phyloP scores from a whole-genome alignment of 2,113 vertebrate genomes.

The Lasiurus borealis region DNA sequence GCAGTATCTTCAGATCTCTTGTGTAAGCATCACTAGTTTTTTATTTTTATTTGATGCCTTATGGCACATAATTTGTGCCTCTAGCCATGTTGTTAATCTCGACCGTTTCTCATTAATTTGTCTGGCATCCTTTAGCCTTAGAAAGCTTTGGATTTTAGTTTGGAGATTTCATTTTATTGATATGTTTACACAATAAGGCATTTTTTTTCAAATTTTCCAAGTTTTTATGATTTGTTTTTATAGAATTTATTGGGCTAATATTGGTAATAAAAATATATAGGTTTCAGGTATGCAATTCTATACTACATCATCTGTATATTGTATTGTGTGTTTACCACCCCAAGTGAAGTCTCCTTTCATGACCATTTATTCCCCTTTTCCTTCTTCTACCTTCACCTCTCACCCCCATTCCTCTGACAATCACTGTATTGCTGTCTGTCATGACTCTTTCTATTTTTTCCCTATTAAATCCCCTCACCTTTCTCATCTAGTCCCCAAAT shows the following conservation, averaged over 20 bases:
- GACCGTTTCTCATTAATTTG: not conserved
- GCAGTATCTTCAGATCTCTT: not conserved
- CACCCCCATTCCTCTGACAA: too few relatives aligned
- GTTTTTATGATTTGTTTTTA: not conserved
- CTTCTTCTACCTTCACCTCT: too few relatives aligned
- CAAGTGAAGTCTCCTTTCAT: not conserved
- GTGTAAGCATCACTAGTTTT: not conserved
- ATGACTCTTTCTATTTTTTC: too few relatives aligned
- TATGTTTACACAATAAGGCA: not conserved
- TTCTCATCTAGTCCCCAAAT: too few relatives aligned
- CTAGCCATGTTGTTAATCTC: not conserved
- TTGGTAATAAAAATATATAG: not conserved
- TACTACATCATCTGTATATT: not conserved
- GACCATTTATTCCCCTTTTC: not conserved
- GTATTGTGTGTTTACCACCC: not conserved
- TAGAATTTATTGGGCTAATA: not conserved
- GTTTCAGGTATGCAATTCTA: not conserved
- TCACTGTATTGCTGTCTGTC: too few relatives aligned
- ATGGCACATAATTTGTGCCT: not conserved
- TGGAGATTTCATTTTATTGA: constrained; percentile 8
- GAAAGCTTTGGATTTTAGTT: not conserved
- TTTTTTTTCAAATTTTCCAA: not conserved
- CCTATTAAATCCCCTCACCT: too few relatives aligned
- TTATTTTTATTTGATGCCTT: not conserved
- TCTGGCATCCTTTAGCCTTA: not conserved